Evolutionary conservation across 2,888 invertebrate genomes (phyloP).

Genomic region (Andrena praecox): DNA sequence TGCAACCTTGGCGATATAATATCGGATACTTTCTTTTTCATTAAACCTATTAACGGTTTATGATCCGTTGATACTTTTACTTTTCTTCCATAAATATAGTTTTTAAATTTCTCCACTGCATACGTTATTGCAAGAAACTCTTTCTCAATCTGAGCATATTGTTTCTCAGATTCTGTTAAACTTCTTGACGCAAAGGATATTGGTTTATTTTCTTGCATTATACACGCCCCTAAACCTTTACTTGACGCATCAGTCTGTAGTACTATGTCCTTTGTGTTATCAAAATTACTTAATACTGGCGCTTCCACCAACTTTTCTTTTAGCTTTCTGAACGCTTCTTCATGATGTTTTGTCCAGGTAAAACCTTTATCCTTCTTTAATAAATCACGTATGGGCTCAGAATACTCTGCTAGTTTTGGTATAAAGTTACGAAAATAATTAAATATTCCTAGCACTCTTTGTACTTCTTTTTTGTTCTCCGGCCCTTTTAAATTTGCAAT

Average conservation of each 20-base stretch:
- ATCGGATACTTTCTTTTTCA: not conserved
- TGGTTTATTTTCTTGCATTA: slow-evolving; percentile 1
- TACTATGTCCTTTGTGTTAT: not conserved
- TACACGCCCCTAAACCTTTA: not conserved
- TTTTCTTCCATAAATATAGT: not conserved
- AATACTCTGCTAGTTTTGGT: not conserved
- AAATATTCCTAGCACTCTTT: not conserved
- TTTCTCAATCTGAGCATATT: not conserved
- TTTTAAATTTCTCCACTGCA: slow-evolving; percentile 2
- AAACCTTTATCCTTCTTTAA: not conserved
- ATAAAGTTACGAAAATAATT: slow-evolving; percentile 1
- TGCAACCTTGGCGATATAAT: not conserved
- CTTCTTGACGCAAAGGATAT: not conserved
- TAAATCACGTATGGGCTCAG: not conserved
- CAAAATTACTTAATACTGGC: not conserved
- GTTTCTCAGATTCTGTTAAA: not conserved
- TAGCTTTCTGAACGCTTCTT: not conserved
- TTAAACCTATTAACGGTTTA: not conserved
- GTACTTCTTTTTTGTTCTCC: not conserved
- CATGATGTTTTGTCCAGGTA: not conserved
- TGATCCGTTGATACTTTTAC: not conserved
- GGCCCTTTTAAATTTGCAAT: not conserved
- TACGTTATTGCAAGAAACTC: not conserved
- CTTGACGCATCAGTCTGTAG: not conserved
- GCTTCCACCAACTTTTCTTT: not conserved